phyloP scores from a whole-genome alignment of 2,888 invertebrate genomes.

The Heliconius ethilla region DNA sequence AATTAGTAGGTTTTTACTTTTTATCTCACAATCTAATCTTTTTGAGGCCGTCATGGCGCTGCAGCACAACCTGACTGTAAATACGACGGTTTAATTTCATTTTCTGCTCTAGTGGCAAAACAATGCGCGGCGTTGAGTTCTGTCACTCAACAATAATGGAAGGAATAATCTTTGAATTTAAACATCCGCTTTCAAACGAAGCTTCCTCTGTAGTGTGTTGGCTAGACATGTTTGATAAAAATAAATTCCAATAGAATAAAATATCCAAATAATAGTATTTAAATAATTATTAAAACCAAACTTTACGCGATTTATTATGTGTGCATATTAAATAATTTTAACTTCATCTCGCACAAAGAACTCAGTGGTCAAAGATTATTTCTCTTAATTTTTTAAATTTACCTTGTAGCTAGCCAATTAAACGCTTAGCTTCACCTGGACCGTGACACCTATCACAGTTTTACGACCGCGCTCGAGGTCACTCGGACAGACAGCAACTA shows the following conservation, averaged over 20 bases:
- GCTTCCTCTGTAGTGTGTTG: not conserved
- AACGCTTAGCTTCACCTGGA: constrained; percentile 21
- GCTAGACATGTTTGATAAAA: too few species aligned
- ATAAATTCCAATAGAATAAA: too few species aligned
- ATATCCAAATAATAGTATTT: too few species aligned
- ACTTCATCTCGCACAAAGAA: not conserved
- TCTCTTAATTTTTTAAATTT: not conserved
- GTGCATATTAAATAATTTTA: too few species aligned
- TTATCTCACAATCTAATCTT: not conserved
- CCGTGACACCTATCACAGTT: constrained; percentile 51
- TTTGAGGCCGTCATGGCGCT: not conserved
- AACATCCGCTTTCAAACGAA: not conserved
- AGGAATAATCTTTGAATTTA: not conserved
- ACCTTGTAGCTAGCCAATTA: not conserved
- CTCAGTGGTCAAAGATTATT: not conserved
- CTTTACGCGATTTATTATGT: too few species aligned
- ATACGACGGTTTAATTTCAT: not conserved
- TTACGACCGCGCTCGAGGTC: constrained; percentile 69
- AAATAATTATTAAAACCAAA: too few species aligned
- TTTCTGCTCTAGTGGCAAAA: too few species aligned
- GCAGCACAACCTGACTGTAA: not conserved
- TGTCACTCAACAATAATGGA: too few species aligned
- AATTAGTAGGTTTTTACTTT: not conserved
- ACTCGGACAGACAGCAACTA: constrained; percentile 53
- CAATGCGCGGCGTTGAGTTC: too few species aligned